phyloP scores from a whole-genome alignment of 2,113 vertebrate species.

The Leptosomus discolor region DNA sequence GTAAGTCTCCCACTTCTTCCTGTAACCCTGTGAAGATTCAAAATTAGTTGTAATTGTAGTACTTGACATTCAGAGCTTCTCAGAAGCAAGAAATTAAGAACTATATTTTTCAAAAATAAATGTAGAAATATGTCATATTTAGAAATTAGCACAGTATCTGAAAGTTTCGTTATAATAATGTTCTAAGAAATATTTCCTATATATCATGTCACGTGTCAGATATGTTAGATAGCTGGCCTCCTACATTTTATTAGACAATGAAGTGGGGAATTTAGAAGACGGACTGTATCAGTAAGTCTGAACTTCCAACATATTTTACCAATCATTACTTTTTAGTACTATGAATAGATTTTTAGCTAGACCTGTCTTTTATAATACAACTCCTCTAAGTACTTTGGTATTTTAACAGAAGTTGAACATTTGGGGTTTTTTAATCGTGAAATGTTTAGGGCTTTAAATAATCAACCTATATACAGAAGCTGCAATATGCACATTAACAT shows the following conservation, averaged over 20 bases:
- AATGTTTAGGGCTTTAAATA: neutral
- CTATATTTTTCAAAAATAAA: neutral
- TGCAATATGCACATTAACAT: neutral
- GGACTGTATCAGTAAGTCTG: neutral
- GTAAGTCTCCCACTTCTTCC: neutral
- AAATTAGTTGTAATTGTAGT: neutral
- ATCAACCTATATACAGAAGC: neutral
- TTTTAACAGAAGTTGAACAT: neutral
- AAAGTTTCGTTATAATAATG: neutral
- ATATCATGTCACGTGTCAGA: neutral
- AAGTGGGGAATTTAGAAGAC: neutral
- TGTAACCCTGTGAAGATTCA: neutral
- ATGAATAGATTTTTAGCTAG: neutral
- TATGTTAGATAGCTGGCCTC: neutral
- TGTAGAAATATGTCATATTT: neutral
- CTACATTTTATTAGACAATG: neutral
- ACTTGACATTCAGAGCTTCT: neutral
- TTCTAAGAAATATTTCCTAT: neutral
- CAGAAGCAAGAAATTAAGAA: neutral
- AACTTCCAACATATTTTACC: neutral
- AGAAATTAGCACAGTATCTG: neutral
- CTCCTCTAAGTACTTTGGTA: neutral
- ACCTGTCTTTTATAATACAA: neutral
- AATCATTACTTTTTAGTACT: neutral
- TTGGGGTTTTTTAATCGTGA: neutral